Evolutionary conservation across 1,140 invertebrate species (phyloP), one percentile per base, ranked within the genome.

Genomic region (Formica exsecta): DNA sequence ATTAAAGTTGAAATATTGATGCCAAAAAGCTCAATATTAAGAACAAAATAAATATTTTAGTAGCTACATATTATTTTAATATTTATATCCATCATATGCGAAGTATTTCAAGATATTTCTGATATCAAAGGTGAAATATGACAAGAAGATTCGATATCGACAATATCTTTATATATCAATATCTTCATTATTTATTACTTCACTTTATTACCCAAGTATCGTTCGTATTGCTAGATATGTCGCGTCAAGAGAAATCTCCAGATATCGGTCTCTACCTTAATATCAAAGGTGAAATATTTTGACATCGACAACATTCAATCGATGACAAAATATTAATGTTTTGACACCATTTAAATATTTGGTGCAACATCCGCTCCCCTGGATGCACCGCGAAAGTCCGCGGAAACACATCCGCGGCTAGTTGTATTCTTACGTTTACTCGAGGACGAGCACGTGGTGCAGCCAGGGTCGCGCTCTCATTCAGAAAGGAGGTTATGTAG

Each of bases 401-500:
- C 73, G 71, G n/a, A 44, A 79, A 79, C 59, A 65, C 44, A 85
- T 74, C 44, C 77, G 79, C 29, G 44, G 44, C 66, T 71, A 36
- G 44, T 51, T 64, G 85, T 79, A 57, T 81, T 89, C 86, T 89
- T 74, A 85, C 76, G 73, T 86, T 90, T 83, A 90, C 83, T 90
- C 89, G 77, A 77, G 29, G 62, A 41, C 74, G 68, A 91, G 77
- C 89, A 91, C 89, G 90, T 90, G 89, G 85, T 90, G 36, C 62
- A 70, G 54, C 85, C 83, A 85, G 88, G 81, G 85, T 88, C 90
- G 89, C 84, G 89, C 86, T 91, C 89, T 88, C 94, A 94, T 94
- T 94, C 91, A 93, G 92, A 92, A 93, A 93, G 92, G 89, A 91
- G 92, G 88, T 92, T 93, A 91, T 89, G 83, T 88, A 89, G 86